These are phyloP conservation scores for Phasianus colchicus DNA, from an alignment of 2,113 vertebrate species.

Conservation along the genomic window DNA sequence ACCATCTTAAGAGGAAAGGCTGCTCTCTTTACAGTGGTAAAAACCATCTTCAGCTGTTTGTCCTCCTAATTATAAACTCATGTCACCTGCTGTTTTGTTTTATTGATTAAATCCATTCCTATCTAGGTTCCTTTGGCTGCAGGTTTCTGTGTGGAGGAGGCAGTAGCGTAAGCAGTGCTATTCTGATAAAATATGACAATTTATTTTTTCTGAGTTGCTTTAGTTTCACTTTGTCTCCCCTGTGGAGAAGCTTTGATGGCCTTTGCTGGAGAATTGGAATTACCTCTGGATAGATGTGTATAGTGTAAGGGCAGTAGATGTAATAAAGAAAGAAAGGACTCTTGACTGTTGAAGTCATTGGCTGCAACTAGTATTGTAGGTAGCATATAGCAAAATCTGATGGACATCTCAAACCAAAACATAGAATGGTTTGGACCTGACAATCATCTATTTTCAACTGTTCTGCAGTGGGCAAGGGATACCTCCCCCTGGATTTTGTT, in stretches of 20 bases:
- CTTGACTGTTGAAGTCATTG: neutral
- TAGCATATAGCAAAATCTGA: neutral
- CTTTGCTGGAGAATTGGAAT: neutral
- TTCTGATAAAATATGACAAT: neutral
- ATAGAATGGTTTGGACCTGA: neutral
- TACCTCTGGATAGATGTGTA: neutral
- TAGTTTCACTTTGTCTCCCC: neutral
- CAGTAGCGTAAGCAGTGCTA: neutral
- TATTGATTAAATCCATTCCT: neutral
- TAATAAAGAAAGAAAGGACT: neutral
- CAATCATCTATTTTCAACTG: too few relatives aligned
- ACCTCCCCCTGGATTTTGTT: too few relatives aligned
- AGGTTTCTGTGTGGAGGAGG: neutral
- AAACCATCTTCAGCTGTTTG: neutral
- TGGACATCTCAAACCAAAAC: neutral
- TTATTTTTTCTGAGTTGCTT: rapidly evolving
- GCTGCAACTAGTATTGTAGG: neutral
- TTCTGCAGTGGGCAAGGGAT: too few relatives aligned
- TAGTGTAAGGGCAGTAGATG: neutral
- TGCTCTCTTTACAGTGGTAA: neutral
- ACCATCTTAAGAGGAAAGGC: neutral
- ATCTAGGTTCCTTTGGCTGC: rapidly evolving
- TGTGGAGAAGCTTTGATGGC: neutral
- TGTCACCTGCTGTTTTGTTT: constrained; percentile 30
- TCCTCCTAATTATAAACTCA: neutral